Conservation (phyloP, 2,797 vertebrate genomes). For the Scarus forsteni region DNA sequence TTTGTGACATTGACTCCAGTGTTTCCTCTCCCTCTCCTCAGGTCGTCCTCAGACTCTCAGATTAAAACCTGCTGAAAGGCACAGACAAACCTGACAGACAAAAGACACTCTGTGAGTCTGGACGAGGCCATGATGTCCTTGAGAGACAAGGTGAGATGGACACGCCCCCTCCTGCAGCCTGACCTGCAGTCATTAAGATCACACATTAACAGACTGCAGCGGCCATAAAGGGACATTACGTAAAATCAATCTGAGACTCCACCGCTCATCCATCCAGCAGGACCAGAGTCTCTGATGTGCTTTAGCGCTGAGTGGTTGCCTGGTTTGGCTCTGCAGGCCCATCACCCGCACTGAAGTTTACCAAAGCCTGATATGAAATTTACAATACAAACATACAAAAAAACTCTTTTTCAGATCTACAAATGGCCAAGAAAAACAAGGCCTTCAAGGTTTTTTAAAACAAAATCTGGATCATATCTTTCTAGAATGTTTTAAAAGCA, state of each 20-base stretch:
- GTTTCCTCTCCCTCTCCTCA: not conserved
- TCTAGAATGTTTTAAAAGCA: no score
- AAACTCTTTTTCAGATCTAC: no score
- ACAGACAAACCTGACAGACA: constrained; percentile 23
- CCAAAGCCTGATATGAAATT: no score
- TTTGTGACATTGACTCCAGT: not conserved
- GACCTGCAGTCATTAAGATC: constrained; percentile 45
- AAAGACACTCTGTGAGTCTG: constrained; percentile 34
- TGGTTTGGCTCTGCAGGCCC: no score
- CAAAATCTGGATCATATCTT: no score
- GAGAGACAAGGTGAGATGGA: constrained; percentile 52
- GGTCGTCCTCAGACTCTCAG: not conserved
- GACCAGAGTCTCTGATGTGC: no score
- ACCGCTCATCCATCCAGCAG: not conserved
- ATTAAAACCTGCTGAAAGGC: constrained; percentile 67
- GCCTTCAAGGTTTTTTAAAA: no score
- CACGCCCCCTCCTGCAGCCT: constrained; percentile 1
- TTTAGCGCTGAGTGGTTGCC: no score
- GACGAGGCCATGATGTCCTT: constrained; percentile 49
- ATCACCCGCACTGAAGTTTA: no score
- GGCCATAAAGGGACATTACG: constrained; percentile 18
- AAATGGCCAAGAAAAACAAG: no score
- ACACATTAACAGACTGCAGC: constrained; percentile 51
- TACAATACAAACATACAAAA: no score
- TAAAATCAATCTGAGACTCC: constrained; percentile 1